Evolutionary conservation across 2,113 vertebrate species (phyloP).

Genomic region (Panurus biarmicus): DNA sequence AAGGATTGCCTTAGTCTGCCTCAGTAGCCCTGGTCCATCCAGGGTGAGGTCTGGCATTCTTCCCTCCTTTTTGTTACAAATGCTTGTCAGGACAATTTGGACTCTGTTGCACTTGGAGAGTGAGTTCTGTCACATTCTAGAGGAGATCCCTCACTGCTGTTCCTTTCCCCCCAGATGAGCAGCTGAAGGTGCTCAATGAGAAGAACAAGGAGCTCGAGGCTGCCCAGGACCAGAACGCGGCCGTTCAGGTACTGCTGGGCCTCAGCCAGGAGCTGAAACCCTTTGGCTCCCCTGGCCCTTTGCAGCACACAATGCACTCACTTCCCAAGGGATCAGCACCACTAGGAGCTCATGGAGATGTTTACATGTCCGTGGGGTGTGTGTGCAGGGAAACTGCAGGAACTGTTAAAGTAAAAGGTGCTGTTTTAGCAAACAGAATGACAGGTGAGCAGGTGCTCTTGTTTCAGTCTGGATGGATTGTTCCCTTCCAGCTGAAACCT

Average conservation of each 20-base stretch:
- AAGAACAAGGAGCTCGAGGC: constrained; percentile 83
- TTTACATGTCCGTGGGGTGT: fast-evolving
- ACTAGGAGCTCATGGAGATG: background rate
- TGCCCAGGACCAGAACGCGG: constrained; percentile 66
- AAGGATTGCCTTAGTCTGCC: background rate
- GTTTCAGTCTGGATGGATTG: background rate
- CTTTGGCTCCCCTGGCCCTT: background rate
- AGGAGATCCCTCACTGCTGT: background rate
- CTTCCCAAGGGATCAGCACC: background rate
- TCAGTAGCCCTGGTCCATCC: too few relatives aligned
- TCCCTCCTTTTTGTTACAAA: too few relatives aligned
- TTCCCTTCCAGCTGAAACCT: background rate
- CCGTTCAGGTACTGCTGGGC: constrained; percentile 75
- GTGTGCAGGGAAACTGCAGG: background rate
- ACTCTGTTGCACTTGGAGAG: background rate
- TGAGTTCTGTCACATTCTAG: background rate
- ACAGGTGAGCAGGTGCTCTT: background rate
- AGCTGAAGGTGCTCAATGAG: constrained; percentile 76
- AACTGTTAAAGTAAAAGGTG: background rate
- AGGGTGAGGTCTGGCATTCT: background rate
- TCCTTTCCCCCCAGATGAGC: constrained; percentile 68
- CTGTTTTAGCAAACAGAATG: background rate
- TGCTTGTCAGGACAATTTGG: background rate
- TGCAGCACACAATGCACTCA: background rate
- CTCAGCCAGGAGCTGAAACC: background rate